Base-by-base conservation (phyloP, 2,797 vertebrate genomes). In the Melanotaenia trifasciata region DNA sequence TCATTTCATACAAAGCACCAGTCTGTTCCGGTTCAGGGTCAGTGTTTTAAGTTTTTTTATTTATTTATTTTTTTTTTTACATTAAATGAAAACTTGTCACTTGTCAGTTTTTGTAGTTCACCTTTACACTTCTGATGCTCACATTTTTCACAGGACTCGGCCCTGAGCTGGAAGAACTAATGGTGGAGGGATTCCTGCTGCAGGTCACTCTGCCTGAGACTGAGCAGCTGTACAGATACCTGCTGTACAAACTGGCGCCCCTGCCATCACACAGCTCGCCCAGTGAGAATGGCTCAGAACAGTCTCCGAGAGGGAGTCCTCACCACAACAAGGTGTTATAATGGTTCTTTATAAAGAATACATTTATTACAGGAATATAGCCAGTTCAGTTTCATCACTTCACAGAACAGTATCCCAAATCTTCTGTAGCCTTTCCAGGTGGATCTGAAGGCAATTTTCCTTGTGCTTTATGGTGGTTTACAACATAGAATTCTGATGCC, bases 201-300 rank as follows among this genome's bases (percentile, higher is more conserved):
- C 97, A 99, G 92, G 98, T 99, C 60, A 96, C 97, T 22, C 91
- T 99, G 81, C 97, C 98, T 0, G 98, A 99, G 91, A 96, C 97
- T 0, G 96, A 98, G 92, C 96, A 98, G 88, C 93, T 99, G 67
- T 98, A 99, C 87, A 95, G 94, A 88, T 95, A 94, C 57, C 84
- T 99, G 65, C 93, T 97, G 81, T 93, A 93, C 3, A 95, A 95
- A 84, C 94, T 95, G 71, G 93, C 84, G 32, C 90, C 95, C 1
- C 70, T 43, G 28, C 74, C 81, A 20, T 83, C 90, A 0, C 59
- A 82, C 0, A 94, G 93, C 71, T 71, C 91, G 64, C 89, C 89
- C 60, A 87, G 93, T 60, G 80, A 91, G 13, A 82, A 78, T 5
- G 88, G 92, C 64, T 3, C 86, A 5, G 86, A 93, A 11, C 83